These are phyloP conservation scores for Tapirus indicus DNA, from an alignment of 2,797 vertebrate genomes.

Conservation along the genomic window DNA sequence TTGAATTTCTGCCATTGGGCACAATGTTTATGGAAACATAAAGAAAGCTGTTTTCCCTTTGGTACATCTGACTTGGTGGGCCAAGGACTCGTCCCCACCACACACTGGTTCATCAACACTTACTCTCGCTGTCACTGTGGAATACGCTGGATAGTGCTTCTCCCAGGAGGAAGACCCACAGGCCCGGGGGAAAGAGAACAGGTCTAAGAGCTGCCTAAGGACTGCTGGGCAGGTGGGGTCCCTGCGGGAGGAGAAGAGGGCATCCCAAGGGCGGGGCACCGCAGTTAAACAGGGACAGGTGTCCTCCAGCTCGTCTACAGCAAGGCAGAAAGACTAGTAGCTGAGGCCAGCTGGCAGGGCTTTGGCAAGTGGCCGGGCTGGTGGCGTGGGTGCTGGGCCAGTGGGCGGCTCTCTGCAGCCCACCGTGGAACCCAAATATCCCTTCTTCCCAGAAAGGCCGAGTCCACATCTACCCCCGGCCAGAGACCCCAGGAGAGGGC, in stretches of 20 bases:
- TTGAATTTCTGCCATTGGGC: neutral
- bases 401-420: neutral
- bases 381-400: neutral
- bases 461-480: neutral
- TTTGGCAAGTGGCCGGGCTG: neutral
- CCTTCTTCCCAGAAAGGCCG: neutral
- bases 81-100: too few species aligned
- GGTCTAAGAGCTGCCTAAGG: neutral
- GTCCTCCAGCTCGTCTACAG: neutral
- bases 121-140: neutral
- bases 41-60: neutral
- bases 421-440: neutral
- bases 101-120: too few species aligned
- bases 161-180: too few species aligned
- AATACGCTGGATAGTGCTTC: neutral
- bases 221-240: neutral
- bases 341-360: neutral
- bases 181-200: neutral
- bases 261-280: neutral
- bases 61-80: neutral
- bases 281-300: neutral
- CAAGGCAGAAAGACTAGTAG: neutral
- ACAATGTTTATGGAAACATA: neutral
- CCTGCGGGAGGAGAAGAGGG: fast-evolving
- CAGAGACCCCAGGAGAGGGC: neutral